phyloP scores from a whole-genome alignment of 2,888 invertebrate genomes.

The Sussaba pulchella region DNA sequence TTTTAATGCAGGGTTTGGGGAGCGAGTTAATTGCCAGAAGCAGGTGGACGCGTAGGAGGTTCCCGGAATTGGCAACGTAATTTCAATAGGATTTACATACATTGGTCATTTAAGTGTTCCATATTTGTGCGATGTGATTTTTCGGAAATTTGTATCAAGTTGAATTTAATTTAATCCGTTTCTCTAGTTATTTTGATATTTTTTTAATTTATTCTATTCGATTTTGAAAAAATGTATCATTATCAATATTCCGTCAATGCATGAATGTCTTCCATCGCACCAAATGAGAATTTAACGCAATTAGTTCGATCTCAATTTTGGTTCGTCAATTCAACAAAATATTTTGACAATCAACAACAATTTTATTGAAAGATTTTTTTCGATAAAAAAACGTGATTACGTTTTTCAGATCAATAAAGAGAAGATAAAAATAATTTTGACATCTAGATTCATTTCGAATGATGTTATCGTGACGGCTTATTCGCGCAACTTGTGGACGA shows the following conservation, averaged over 20 bases:
- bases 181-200: too few relatives aligned
- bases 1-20: background rate
- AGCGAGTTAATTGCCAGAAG: slow-evolving; percentile 6
- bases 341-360: background rate
- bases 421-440: background rate
- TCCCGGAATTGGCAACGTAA: background rate
- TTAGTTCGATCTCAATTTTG: too few relatives aligned
- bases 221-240: too few relatives aligned
- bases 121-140: background rate
- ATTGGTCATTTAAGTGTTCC: too few relatives aligned
- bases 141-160: background rate
- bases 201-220: too few relatives aligned
- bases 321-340: too few relatives aligned
- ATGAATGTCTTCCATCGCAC: too few relatives aligned
- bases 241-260: too few relatives aligned
- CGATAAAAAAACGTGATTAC: background rate
- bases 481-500: slow-evolving; percentile 24
- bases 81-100: background rate
- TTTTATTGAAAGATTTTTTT: background rate
- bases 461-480: background rate
- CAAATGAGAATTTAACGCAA: too few relatives aligned
- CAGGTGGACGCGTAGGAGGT: background rate
- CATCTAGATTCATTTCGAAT: background rate
- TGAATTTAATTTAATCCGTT: too few relatives aligned
- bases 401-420: too few relatives aligned